These are phyloP conservation scores for Byasa hedistus DNA, from an alignment of 2,888 invertebrate species.

Conservation along the genomic window DNA sequence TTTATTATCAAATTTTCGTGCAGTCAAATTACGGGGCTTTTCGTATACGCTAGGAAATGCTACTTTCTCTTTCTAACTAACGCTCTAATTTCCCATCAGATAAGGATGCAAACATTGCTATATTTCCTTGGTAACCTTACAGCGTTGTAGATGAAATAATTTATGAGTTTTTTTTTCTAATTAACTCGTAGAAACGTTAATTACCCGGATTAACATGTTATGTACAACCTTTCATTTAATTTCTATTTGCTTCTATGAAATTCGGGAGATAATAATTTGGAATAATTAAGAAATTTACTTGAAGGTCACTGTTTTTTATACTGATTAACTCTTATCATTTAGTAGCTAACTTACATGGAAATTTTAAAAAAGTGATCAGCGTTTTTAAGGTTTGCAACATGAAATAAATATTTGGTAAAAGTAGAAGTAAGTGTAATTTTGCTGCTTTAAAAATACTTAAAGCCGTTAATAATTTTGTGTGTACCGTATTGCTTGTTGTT, in stretches of 20 bases:
- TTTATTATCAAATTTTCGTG: conserved; percentile 80
- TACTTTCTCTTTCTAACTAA: conserved; percentile 58
- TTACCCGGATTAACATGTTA: conserved; percentile 74
- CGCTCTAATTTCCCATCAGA: conserved; percentile 44
- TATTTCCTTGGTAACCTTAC: conserved; percentile 64
- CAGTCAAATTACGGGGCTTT: conserved; percentile 75
- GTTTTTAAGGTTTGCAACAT: no score
- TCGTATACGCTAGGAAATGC: conserved; percentile 53
- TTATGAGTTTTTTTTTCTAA: conserved; percentile 63
- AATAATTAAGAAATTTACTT: not conserved
- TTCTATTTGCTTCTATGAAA: not conserved
- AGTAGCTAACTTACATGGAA: not conserved
- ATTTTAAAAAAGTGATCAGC: not conserved
- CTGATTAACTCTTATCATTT: not conserved
- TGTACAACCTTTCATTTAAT: conserved; percentile 28
- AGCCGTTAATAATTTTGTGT: conserved; percentile 5
- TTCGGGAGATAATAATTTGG: not conserved
- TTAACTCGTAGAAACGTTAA: conserved; percentile 65
- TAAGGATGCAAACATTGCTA: conserved; percentile 59
- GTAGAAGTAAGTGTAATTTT: no score
- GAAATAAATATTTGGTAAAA: no score
- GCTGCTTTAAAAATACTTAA: not conserved
- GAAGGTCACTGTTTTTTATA: not conserved
- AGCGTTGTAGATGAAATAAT: conserved; percentile 68
- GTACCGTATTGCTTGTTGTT: conserved; percentile 13